phyloP scores from a whole-genome alignment of 2,888 invertebrate species.

The Orthosia incerta region DNA sequence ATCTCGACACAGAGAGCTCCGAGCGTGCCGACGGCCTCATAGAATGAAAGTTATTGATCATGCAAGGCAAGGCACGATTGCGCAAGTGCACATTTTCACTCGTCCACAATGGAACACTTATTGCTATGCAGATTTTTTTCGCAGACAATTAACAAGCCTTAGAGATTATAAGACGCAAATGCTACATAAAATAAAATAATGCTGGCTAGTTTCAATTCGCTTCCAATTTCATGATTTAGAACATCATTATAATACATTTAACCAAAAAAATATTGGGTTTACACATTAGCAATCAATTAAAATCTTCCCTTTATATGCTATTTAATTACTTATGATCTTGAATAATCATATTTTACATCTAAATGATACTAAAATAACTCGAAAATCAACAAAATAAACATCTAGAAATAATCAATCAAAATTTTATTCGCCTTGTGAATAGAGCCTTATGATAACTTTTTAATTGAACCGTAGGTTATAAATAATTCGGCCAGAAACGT shows the following conservation, averaged over 20 bases:
- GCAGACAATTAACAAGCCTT: neutral
- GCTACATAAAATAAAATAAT: neutral
- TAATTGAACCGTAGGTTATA: conserved; percentile 29
- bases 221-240: neutral
- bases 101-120: conserved; percentile 5
- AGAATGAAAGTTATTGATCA: conserved; percentile 44
- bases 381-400: neutral
- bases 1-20: neutral
- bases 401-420: neutral
- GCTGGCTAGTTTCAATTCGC: neutral
- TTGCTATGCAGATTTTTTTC: conserved; percentile 7
- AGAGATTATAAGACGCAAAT: neutral
- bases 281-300: neutral
- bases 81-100: conserved; percentile 54
- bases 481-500: conserved; percentile 26
- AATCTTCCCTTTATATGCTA: neutral
- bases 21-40: conserved; percentile 8
- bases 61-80: conserved; percentile 22
- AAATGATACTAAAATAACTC: neutral
- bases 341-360: neutral
- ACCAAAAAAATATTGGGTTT: neutral
- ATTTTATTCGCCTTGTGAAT: neutral
- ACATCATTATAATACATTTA: neutral
- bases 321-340: neutral
- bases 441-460: conserved; percentile 19